Evolutionary conservation across 2,888 invertebrate species (phyloP), one percentile per base, ranked within the genome.

Genomic region (Torymus texanus): DNA sequence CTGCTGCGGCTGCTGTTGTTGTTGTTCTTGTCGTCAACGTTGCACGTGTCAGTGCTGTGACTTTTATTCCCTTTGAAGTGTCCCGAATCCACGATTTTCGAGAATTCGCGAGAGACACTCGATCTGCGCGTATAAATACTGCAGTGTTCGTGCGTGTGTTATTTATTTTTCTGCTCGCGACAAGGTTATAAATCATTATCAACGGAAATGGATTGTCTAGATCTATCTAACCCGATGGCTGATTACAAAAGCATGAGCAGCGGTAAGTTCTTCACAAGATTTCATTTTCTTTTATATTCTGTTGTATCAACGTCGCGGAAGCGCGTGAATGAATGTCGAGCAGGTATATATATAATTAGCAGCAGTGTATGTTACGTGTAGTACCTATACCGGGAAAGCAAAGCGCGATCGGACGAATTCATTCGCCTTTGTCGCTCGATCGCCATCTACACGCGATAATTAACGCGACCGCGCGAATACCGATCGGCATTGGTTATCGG

Each of bases 221-320:
- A 88, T 79, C 80, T 88, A 24, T 86, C 87, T 16, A 85, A 81
- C 70, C 75, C 87, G 16, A 83, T 82, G 83, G 81, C 82, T 82
- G 87, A 88, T 76, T 87, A 79, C 82, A 86, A 84, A 68, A 87
- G 86, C 83, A 21, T 21, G 21, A 86, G 85, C 65, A 87, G 85
- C 66, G 89, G 89, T 89, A 83, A 89, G 89, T 77, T n/a, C 12
- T 5, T 16, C 13, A 18, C 16, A 18, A 50, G 4, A 21, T 2
- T 21, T 21, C 21, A 21, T 2, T 21, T 21, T 63, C 50, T 74
- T 59, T n/a, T 13, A 29, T 4, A 29, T 4, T n/a, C 51, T 12
- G 13, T 21, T 11, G 29, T 1, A 8, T 41, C 41, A 41, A 8
- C 41, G 5, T 41, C 41, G 41, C 0, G 41, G 0, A 8, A 41